A percentile compares a stretch with the other conserved stretches of the same genome.
Conservation (phyloP, 2,113 vertebrate genomes). For the Spheniscus mendiculus region DNA sequence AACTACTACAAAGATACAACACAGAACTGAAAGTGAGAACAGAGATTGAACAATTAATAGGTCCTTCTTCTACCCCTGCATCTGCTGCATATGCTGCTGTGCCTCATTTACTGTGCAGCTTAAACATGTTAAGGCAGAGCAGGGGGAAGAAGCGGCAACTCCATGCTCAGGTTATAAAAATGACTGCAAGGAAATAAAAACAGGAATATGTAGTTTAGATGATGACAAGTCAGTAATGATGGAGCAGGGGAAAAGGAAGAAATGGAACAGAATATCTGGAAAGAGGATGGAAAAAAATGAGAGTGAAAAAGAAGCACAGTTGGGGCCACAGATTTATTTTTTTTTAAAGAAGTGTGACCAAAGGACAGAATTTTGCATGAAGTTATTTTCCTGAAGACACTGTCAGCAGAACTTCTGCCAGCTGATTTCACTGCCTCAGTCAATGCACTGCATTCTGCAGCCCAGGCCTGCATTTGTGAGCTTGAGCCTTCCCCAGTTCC, state of each 20-base stretch:
- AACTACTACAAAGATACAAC: neutral
- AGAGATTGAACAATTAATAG: neutral
- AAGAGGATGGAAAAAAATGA: neutral
- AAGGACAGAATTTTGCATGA: neutral
- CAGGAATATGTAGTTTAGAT: neutral
- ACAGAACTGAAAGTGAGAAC: constrained; percentile 26
- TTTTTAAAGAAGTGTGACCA: neutral
- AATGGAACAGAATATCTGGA: neutral
- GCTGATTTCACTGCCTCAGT: neutral
- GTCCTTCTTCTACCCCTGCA: constrained; percentile 16
- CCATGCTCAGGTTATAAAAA: neutral
- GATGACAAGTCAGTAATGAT: neutral
- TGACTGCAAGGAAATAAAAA: neutral
- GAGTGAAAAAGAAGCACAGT: neutral
- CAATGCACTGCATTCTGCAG: neutral
- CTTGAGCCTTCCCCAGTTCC: neutral
- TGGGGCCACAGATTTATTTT: neutral
- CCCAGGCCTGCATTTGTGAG: neutral
- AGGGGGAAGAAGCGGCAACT: neutral
- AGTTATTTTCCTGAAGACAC: neutral
- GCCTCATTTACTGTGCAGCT: neutral
- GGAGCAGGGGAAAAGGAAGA: neutral
- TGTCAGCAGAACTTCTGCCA: neutral
- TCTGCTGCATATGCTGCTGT: constrained; percentile 14
- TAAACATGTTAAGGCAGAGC: neutral